Evolutionary conservation across 2,888 invertebrate genomes (phyloP).

Genomic region (Caenorhabditis virilis): DNA sequence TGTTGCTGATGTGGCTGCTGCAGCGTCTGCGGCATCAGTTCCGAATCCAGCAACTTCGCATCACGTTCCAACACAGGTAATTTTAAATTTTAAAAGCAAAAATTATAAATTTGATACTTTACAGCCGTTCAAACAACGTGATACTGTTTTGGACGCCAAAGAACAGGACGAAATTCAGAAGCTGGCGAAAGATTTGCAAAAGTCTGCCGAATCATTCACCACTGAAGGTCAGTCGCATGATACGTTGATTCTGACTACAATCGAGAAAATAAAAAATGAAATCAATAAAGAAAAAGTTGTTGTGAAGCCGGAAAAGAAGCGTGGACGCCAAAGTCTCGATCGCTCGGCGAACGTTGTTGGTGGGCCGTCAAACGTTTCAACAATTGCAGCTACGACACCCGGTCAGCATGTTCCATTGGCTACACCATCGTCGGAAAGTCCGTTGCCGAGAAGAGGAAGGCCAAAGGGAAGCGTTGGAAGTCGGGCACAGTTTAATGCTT

Average conservation of each 20-base stretch:
- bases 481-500: not conserved
- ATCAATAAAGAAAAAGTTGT: not conserved
- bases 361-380: not conserved
- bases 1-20: not conserved
- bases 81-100: not conserved
- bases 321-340: not conserved
- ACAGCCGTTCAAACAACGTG: not conserved
- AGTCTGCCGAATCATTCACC: conserved; percentile 4
- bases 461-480: conserved; percentile 11
- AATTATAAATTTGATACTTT: not conserved
- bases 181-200: conserved; percentile 17
- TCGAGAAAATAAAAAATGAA: not conserved
- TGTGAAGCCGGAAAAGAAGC: not conserved
- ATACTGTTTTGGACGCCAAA: not conserved
- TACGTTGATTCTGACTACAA: not conserved
- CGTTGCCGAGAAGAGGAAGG: conserved; percentile 10
- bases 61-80: not conserved
- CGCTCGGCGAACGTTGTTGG: not conserved
- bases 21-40: conserved; percentile 2
- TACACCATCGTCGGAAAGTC: too few relatives aligned
- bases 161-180: conserved; percentile 27
- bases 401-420: not conserved
- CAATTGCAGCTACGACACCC: not conserved
- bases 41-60: not conserved
- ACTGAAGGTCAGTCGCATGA: not conserved